phyloP scores from a whole-genome alignment of 1,140 invertebrate species.

The Plutomurus gul region DNA sequence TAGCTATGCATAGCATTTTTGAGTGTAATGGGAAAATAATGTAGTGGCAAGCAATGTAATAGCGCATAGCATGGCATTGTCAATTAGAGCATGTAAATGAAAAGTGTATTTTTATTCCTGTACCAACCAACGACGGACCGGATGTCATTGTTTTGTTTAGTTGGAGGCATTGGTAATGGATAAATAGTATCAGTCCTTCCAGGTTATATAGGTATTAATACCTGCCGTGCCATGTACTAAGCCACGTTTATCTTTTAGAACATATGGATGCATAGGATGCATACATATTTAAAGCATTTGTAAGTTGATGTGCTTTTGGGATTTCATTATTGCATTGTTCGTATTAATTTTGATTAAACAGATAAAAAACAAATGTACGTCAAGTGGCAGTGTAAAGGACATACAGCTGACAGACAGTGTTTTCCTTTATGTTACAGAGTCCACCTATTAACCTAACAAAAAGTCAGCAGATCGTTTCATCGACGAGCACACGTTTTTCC shows the following conservation, averaged over 20 bases:
- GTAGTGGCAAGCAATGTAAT: neutral
- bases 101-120: slow-evolving; percentile 31
- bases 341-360: neutral
- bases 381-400: neutral
- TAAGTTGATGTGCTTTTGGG: neutral
- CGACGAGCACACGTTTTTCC: slow-evolving; percentile 35
- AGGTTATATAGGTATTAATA: no score
- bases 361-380: neutral
- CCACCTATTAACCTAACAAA: slow-evolving; percentile 48
- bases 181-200: no score
- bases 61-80: neutral
- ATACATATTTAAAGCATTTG: no score
- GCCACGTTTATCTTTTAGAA: no score
- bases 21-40: neutral
- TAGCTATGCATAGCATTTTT: neutral
- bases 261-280: no score
- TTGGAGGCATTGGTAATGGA: neutral
- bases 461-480: slow-evolving; percentile 51
- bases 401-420: neutral
- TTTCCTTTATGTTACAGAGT: slow-evolving; percentile 45
- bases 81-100: slow-evolving; percentile 15
- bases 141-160: slow-evolving; percentile 20
- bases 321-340: neutral
- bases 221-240: neutral
- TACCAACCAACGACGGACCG: neutral